These are phyloP conservation scores for Arctia plantaginis DNA, from an alignment of 2,888 invertebrate species.

Conservation along the genomic window DNA sequence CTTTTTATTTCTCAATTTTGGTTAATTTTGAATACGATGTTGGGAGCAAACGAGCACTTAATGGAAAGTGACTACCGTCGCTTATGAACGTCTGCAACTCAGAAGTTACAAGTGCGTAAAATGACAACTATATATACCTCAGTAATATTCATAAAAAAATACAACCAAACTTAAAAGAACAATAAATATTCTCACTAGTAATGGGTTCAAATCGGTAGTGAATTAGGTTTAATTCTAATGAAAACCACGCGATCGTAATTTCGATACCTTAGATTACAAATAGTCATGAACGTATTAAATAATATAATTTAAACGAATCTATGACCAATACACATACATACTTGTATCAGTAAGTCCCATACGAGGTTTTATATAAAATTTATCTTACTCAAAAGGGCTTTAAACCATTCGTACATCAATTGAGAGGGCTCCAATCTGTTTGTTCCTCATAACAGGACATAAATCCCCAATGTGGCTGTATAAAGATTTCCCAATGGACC, in stretches of 20 bases:
- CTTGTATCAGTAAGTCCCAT: neutral
- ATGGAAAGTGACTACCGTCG: too few species aligned
- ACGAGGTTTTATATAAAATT: constrained; percentile 5
- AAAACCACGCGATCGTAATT: neutral
- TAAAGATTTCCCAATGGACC: constrained; percentile 63
- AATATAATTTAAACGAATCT: neutral
- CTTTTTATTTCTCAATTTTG: neutral
- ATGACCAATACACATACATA: neutral
- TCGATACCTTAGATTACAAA: neutral
- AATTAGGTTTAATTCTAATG: neutral
- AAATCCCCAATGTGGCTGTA: constrained; percentile 51
- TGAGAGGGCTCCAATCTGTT: constrained; percentile 31
- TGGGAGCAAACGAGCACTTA: too few species aligned
- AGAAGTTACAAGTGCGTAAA: too few species aligned
- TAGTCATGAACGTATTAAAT: neutral
- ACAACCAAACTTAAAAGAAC: too few species aligned
- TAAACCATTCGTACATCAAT: constrained; percentile 22
- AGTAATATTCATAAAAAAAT: neutral
- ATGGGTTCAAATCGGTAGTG: neutral
- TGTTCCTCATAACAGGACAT: constrained; percentile 33
- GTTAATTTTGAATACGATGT: too few species aligned
- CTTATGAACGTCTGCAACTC: too few species aligned
- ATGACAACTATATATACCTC: neutral
- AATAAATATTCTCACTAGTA: too few species aligned
- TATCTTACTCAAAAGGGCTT: constrained; percentile 21